Evolutionary conservation across 1,140 invertebrate species (phyloP).

Genomic region (Holcopasites calliopsidis): DNA sequence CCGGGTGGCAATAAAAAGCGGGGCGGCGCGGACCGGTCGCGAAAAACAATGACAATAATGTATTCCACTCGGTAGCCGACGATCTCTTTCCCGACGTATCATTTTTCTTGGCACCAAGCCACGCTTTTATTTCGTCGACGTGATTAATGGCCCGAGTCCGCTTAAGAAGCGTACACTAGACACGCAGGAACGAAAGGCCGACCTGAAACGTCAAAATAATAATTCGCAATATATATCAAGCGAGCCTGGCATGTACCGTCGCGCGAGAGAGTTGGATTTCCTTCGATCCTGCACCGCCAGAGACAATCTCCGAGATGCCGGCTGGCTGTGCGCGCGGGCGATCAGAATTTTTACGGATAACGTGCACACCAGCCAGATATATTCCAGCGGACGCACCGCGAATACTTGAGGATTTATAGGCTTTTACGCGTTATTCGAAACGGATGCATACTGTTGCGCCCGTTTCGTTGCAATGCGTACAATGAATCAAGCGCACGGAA

Average conservation of each 20-base stretch:
- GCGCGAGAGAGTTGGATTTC: slow-evolving; percentile 49
- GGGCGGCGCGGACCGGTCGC: neutral
- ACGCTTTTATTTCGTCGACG: slow-evolving; percentile 65
- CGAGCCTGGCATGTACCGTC: slow-evolving; percentile 29
- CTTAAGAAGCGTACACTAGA: slow-evolving; percentile 40
- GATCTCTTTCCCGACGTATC: slow-evolving; percentile 53
- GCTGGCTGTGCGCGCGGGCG: neutral
- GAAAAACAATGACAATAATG: slow-evolving; percentile 68
- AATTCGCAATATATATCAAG: slow-evolving; percentile 67
- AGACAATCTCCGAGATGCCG: too few relatives aligned
- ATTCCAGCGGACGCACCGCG: neutral
- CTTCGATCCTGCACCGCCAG: neutral
- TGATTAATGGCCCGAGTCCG: slow-evolving; percentile 67
- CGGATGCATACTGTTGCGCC: slow-evolving; percentile 37
- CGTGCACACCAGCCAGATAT: neutral
- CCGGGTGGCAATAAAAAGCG: neutral
- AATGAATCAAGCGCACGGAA: slow-evolving; percentile 16
- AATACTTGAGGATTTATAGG: slow-evolving; percentile 33
- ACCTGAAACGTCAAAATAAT: slow-evolving; percentile 70
- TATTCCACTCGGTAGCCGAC: slow-evolving; percentile 41
- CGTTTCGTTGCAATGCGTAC: slow-evolving; percentile 7
- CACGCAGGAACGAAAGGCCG: slow-evolving; percentile 55
- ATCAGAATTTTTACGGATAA: slow-evolving; percentile 19
- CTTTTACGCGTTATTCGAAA: slow-evolving; percentile 39
- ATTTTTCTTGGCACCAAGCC: slow-evolving; percentile 67